Percentiles rank a stretch among this genome's conserved stretches.
phyloP scores from a whole-genome alignment of 2,113 vertebrate genomes.

The Leptosomus discolor region DNA sequence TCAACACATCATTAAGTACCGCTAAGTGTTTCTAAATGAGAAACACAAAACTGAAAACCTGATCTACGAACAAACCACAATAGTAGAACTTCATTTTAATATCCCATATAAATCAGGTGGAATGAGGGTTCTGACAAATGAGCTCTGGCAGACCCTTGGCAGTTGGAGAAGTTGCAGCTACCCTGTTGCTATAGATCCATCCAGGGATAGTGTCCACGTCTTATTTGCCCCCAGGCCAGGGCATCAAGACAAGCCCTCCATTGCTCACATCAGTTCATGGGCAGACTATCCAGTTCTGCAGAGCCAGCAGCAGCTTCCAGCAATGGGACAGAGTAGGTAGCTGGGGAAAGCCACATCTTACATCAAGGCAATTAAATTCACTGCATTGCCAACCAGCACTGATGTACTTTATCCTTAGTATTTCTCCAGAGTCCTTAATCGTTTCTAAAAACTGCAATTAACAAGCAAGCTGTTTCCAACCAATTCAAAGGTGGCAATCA shows the following conservation, averaged over 20 bases:
- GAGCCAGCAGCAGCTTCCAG: not conserved
- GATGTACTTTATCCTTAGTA: not conserved
- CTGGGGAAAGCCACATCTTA: not conserved
- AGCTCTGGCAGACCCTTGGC: not conserved
- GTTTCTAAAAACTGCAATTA: not conserved
- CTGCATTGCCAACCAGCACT: not conserved
- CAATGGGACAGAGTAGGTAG: not conserved
- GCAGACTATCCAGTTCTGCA: not conserved
- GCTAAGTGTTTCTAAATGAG: conserved; percentile 9
- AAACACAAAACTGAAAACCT: not conserved
- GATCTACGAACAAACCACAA: not conserved
- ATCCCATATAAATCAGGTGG: not conserved
- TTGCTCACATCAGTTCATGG: not conserved
- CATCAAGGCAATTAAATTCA: not conserved
- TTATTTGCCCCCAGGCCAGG: not conserved
- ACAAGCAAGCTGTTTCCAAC: not conserved
- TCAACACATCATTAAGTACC: conserved; percentile 25
- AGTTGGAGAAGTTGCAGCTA: not conserved
- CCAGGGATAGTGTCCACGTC: accelerated
- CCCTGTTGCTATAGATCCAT: not conserved
- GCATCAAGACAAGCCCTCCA: not conserved
- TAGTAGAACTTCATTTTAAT: not conserved
- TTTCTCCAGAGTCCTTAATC: not conserved
- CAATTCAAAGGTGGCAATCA: not conserved
- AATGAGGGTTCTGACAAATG: not conserved